Base-by-base conservation (phyloP, 2,113 vertebrate species). In the Ceuthmochares aereus region DNA sequence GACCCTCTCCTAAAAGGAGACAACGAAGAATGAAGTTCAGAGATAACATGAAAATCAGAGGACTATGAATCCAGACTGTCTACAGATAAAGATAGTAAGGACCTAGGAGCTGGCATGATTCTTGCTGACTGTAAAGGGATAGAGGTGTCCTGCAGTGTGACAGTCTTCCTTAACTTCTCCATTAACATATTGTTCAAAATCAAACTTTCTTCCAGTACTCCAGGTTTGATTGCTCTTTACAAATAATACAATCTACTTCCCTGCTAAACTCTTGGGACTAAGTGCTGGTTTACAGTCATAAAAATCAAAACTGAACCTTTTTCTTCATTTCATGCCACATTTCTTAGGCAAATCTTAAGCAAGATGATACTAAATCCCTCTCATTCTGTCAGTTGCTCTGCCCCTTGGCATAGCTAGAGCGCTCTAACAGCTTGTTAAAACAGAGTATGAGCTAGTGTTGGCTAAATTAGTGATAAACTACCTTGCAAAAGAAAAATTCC, bases 141-240 rank as follows among this genome's bases (percentile, higher is more conserved):
- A n/a, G 58, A 82, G 3, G 4, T 27, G 34, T 29, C 43, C 32
- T 66, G 25, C 18, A 30, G 37, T 0, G 0, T 10, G 25, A 70
- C 55, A 45, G 14, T 30, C 20, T 69, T 69, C 43, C 58, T 42
- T 63, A 52, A 45, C 21, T 67, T 83, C 43, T 59, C 14, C 34
- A 69, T 70, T 63, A 77, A 60, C 22, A 63, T 21, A 60, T 0
- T 60, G 20, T 27, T 76, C 42, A 63, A 23, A 83, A 36, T 72
- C 18, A 63, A 76, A 66, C 21, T 45, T 68, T 45, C 14, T 73
- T 84, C 26, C 59, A 55, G 8, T 12, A 21, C 22, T 83, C 47
- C 37, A 52, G 8, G 32, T 26, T 84, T 96, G 73, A 90, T 34
- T 67, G 63, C 29, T 88, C 32, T 60, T 40, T 60, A 43, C 22